phyloP scores from a whole-genome alignment of 2,113 vertebrate genomes.

The Uria lomvia region DNA sequence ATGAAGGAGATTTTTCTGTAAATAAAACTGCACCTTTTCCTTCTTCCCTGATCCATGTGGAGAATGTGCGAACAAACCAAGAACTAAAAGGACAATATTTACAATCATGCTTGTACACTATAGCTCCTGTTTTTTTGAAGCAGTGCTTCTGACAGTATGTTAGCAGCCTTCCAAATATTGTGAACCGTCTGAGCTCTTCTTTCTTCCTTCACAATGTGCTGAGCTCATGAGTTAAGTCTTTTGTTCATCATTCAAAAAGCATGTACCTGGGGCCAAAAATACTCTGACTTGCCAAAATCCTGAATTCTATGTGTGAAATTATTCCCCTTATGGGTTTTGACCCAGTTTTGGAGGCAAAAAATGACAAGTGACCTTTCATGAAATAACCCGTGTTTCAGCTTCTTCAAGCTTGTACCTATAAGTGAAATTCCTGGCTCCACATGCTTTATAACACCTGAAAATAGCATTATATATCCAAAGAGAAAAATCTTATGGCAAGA shows the following conservation, averaged over 20 bases:
- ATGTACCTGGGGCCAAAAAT: not conserved
- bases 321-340: slow-evolving; percentile 2
- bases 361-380: slow-evolving; percentile 21
- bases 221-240: not conserved
- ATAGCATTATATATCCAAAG: not conserved
- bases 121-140: not conserved
- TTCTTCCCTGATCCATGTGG: not conserved
- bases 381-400: slow-evolving; percentile 12
- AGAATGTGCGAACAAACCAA: not conserved
- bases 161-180: not conserved
- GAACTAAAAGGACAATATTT: not conserved
- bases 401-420: not conserved
- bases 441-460: not conserved
- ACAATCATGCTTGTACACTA: not conserved
- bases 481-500: not conserved
- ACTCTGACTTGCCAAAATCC: not conserved
- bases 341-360: slow-evolving; percentile 2
- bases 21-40: not conserved
- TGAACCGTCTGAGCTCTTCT: not conserved
- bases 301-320: not conserved
- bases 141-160: not conserved
- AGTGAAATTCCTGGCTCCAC: not conserved
- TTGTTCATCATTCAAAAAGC: not conserved
- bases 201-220: not conserved
- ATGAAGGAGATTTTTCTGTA: not conserved